Evolutionary conservation across 2,888 invertebrate genomes (phyloP).

Genomic region (Meganola albula): DNA sequence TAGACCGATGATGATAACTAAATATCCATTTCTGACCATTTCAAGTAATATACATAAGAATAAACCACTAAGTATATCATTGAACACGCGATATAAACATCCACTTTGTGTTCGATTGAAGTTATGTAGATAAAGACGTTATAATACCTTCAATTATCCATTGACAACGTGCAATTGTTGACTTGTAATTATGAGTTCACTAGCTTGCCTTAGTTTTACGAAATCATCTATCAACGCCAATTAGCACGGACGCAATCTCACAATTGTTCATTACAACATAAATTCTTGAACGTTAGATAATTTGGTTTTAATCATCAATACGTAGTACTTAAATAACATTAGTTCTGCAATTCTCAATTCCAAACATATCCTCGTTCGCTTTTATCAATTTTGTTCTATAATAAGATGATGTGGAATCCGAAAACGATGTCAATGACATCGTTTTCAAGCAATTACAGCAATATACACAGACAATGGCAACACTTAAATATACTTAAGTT

Average conservation of each 20-base stretch:
- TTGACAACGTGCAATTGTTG: constrained; percentile 61
- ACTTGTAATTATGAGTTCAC: constrained; percentile 37
- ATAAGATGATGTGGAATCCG: neutral
- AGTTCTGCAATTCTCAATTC: too few species aligned
- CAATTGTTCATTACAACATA: constrained; percentile 30
- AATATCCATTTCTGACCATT: too few species aligned
- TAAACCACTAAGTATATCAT: too few species aligned
- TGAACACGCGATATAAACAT: constrained; percentile 36
- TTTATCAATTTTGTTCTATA: neutral
- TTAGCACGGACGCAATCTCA: constrained; percentile 28
- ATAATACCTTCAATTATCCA: constrained; percentile 60
- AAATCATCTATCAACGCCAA: constrained; percentile 43
- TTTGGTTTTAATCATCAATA: too few species aligned
- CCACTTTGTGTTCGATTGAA: constrained; percentile 33
- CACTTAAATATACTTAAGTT: constrained; percentile 44
- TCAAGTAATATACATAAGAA: too few species aligned
- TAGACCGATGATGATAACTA: too few species aligned
- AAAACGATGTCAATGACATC: constrained; percentile 34
- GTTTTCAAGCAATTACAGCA: constrained; percentile 32
- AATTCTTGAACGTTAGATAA: constrained; percentile 14
- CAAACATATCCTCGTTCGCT: too few species aligned
- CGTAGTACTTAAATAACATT: too few species aligned
- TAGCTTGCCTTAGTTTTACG: constrained; percentile 38
- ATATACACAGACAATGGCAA: constrained; percentile 38
- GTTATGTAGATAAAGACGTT: constrained; percentile 47